Conservation (phyloP, 2,888 invertebrate species). For the Eueremaeus valkanovi region DNA sequence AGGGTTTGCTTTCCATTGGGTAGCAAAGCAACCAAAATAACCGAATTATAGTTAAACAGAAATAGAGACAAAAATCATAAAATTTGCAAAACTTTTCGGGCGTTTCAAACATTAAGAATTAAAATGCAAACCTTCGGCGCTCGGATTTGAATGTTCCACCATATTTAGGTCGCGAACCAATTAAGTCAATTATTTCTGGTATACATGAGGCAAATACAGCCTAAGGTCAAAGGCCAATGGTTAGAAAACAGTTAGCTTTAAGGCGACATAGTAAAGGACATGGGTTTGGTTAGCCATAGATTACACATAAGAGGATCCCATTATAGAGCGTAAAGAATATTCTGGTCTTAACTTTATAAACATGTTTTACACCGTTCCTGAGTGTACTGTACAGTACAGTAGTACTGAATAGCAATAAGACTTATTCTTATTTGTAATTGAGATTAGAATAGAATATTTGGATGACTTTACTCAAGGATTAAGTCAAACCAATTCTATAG, state of each 20-base stretch:
- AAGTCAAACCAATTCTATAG: neutral
- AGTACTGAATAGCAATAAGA: too few relatives aligned
- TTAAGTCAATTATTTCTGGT: conserved; percentile 99
- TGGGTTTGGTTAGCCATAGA: neutral
- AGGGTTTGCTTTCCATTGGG: neutral
- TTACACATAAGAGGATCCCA: neutral
- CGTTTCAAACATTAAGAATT: conserved; percentile 4
- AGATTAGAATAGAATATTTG: too few relatives aligned
- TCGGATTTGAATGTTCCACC: conserved; percentile 99
- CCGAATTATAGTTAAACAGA: neutral
- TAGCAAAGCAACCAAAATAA: neutral
- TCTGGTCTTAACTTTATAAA: too few relatives aligned
- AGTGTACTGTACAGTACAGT: neutral
- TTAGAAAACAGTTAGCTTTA: conserved; percentile 17
- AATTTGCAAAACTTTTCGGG: neutral
- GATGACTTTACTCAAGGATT: too few relatives aligned
- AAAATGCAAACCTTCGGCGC: conserved; percentile 84
- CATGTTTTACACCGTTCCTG: conserved; percentile 20
- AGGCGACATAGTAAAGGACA: neutral
- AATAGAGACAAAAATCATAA: neutral
- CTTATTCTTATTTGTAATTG: too few relatives aligned
- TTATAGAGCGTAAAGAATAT: neutral
- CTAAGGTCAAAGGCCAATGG: conserved; percentile 56
- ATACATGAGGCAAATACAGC: conserved; percentile 99
- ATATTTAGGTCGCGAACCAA: conserved; percentile 99